phyloP scores from a whole-genome alignment of 2,113 vertebrate species.

The Marmota flaviventris region DNA sequence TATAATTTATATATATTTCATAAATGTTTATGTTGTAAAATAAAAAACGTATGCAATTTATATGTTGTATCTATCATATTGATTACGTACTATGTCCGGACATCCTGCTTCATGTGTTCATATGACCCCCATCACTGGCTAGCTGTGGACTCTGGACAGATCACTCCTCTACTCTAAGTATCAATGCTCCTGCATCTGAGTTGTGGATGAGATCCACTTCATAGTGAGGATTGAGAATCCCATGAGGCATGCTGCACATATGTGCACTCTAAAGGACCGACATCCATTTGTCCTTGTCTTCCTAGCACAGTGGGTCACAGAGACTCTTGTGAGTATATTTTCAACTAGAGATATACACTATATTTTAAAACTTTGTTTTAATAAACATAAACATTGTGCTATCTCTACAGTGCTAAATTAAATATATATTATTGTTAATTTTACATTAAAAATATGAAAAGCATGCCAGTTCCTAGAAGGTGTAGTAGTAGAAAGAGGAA shows the following conservation, averaged over 20 bases:
- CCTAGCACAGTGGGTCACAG: background rate
- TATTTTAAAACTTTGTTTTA: background rate
- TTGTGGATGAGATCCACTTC: no score
- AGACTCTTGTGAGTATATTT: background rate
- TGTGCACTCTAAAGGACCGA: background rate
- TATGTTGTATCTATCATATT: background rate
- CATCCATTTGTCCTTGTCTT: background rate
- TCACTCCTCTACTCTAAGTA: background rate
- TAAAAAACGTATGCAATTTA: background rate
- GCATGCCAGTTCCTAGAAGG: background rate
- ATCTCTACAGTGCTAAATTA: background rate
- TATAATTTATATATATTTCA: background rate
- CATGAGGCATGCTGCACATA: background rate
- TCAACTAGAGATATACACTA: background rate
- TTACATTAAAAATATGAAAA: background rate
- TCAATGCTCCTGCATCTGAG: background rate
- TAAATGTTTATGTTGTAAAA: background rate
- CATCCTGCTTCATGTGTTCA: background rate
- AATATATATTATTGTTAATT: background rate
- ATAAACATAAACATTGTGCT: background rate
- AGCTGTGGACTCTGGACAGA: background rate
- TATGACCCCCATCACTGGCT: background rate
- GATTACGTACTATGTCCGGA: background rate
- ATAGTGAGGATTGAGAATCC: accelerated
- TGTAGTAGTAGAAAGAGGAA: background rate